Evolutionary conservation across 2,113 vertebrate species (phyloP), one percentile per base, ranked within the genome.

Genomic region (Callocephalon fimbriatum): DNA sequence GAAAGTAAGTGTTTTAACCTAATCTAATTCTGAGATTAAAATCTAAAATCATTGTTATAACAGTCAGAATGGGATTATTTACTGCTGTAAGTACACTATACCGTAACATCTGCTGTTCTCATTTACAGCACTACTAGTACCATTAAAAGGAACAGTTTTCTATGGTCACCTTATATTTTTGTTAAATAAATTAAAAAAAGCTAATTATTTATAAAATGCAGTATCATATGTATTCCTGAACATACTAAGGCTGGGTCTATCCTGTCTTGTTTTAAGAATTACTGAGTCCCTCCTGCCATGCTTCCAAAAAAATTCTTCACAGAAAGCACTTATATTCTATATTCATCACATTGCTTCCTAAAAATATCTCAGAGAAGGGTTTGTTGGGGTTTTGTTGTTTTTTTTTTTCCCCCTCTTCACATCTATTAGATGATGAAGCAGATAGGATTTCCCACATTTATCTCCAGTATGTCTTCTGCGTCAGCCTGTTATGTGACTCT

Each of bases 401-500:
- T 1, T 15, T 42, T 21, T 54, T 44, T 59, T 23, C 27, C 4
- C 3, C 6, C 68, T 76, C 61, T 65, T 16, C 32, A 65, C 47
- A 54, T 83, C 81, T 61, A 20, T 21, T 59, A 44, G 35, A 92
- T 86, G 76, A 70, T 77, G 92, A 92, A 51, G 58, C 76, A 86
- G 59, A 87, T 38, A 81, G 87, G 87, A 96, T 97, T 97, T 68
- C 91, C 94, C 74, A 73, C 80, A 44, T 82, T 95, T 74, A 12
- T 86, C 92, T 82, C 73, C 15, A 38, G 76, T 21, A 15, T 26
- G 23, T 68, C 86, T 96, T 93, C 76, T 88, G 65, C 38, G 7
- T 96, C 95, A 96, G 71, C 91, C 71, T 88, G 68, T 91, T 92
- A 40, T 38, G 54, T 90, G 74, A 96, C 92, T 97, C 93, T 91